Base-by-base conservation (phyloP, 2,888 invertebrate species). In the Caenorhabditis virilis region DNA sequence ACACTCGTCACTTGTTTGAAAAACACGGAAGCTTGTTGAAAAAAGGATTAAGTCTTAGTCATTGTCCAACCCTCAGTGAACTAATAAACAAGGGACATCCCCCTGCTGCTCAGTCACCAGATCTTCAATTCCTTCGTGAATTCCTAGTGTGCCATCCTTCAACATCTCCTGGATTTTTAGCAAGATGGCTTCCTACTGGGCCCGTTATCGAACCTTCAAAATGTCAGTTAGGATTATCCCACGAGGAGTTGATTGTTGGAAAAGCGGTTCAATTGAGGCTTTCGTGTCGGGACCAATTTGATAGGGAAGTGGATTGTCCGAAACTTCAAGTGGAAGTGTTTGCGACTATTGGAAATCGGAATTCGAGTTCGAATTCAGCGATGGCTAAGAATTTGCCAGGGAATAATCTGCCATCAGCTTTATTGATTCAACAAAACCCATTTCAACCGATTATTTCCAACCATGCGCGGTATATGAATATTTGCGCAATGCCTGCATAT, bases 401-500 rank as follows among this genome's bases (percentile, higher is more conserved):
- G 5, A 59, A 59, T 18, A 55, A 52, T 25, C 26, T 65, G 1
- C 65, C 65, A 22, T 65, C 65, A 11, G 38, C 65, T 11, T 58
- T 60, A n/a, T 26, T 65, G 16, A 60, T 70, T 22, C 64, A 60
- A 43, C 61, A 72, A 47, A 69, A 80, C 42, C 65, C 77, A 6
- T 83, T 74, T 55, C 72, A 74, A 47, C 79, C 80, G 7, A 70
- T 78, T 6, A 72, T 76, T 35, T 42, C 78, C 27, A 83, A 82
- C 57, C 78, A 79, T 27, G 72, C 78, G 7, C 68, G 78, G 26
- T 97, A 93, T 85, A 91, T 93, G 85, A 90, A 94, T 26, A 93
- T 97, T 72, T 91, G 92, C 15, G 91, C 94, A 84, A 95, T 95
- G 93, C 92, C 92, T 88, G 90, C 90, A 77, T 78, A 68, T 48